These are phyloP conservation scores for Carterocephalus palaemon DNA, from an alignment of 2,888 invertebrate genomes.

Conservation along the genomic window DNA sequence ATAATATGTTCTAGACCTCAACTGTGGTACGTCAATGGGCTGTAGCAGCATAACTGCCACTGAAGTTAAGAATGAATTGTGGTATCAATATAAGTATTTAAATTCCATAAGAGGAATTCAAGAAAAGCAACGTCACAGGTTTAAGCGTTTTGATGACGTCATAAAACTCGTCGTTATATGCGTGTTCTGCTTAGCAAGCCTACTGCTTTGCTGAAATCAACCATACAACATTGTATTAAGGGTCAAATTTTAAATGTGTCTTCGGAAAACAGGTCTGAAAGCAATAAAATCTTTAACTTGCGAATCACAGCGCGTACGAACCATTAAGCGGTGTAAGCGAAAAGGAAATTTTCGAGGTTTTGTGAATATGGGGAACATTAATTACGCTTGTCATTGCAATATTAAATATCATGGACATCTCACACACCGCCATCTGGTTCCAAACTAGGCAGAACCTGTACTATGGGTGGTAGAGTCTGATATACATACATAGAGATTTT, in stretches of 20 bases:
- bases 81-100: constrained; percentile 29
- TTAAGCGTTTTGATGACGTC: constrained; percentile 63
- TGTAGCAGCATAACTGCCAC: not conserved
- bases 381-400: too few relatives aligned
- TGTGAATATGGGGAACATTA: too few relatives aligned
- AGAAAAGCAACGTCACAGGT: constrained; percentile 44
- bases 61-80: constrained; percentile 21
- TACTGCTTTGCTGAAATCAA: too few relatives aligned
- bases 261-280: constrained; percentile 32
- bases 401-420: too few relatives aligned
- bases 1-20: too few relatives aligned
- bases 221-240: too few relatives aligned
- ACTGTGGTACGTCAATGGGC: too few relatives aligned
- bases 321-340: constrained; percentile 41
- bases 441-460: too few relatives aligned
- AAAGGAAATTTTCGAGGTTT: constrained; percentile 30
- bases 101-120: constrained; percentile 42
- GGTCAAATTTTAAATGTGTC: constrained; percentile 2
- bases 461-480: too few relatives aligned
- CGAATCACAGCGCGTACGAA: constrained; percentile 39
- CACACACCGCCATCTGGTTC: too few relatives aligned
- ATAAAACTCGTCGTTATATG: constrained; percentile 58
- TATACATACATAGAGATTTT: too few relatives aligned
- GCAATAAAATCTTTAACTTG: constrained; percentile 44
- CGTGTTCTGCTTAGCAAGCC: constrained; percentile 47